Evolutionary conservation across 2,888 invertebrate species (phyloP), one percentile per base, ranked within the genome.

Genomic region (Calameuta idolon): DNA sequence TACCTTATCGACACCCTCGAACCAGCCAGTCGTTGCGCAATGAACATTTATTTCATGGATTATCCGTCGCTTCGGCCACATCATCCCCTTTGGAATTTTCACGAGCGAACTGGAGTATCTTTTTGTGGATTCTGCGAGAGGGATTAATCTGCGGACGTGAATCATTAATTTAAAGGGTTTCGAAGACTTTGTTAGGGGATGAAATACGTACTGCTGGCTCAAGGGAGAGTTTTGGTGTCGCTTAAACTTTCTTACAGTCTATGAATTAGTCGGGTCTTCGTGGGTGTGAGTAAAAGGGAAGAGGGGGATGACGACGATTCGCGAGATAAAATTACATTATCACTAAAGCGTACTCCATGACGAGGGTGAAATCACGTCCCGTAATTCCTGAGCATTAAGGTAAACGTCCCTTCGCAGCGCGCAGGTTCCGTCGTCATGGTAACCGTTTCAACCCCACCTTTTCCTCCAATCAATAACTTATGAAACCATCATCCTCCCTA

Each of bases 301-400:
- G 68, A 23, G 78, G 78, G n/a, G 12, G 76, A 76, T 76, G 76
- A 76, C 75, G 81, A 55, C 23, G 9, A 55, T 55, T 55, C 55
- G 79, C 82, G 81, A 85, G 87, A 89, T 88, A 86, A 90, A 91
- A 91, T 90, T 89, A 91, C 88, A 90, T 90, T 90, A 91, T 89
- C 88, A 86, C 88, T 90, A 90, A 90, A 90, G 85, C 88, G 87
- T 86, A 84, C 86, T 86, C 85, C 86, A 85, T 86, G 83, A 81
- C 83, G 85, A 81, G 80, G 83, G 83, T 80, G 78, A 90, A 90
- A 91, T 91, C 90, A 91, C 90, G 90, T 90, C 87, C 87, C 89
- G 89, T 91, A 91, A 91, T 91, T 90, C 90, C 88, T 88, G 86
- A 88, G 89, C 89, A 91, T 91, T 91, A 91, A 91, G 89, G 91